Percentiles rank a stretch among this genome's conserved stretches.
phyloP scores from a whole-genome alignment of 2,113 vertebrate genomes.

The Thinocorus orbignyianus region DNA sequence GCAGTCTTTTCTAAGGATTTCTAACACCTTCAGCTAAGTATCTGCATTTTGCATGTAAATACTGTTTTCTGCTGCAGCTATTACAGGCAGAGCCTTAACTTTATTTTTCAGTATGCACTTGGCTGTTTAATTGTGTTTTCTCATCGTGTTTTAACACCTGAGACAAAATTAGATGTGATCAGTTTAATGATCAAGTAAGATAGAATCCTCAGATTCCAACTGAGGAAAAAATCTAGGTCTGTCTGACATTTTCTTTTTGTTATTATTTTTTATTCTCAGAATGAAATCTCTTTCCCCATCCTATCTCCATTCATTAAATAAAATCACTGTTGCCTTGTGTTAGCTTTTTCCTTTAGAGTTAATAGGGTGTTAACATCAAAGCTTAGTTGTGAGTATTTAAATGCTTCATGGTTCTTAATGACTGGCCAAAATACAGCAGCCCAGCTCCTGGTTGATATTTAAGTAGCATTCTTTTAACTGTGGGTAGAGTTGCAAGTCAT shows the following conservation, averaged over 20 bases:
- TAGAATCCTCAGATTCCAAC: background rate
- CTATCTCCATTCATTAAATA: background rate
- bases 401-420: background rate
- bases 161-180: background rate
- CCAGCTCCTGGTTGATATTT: background rate
- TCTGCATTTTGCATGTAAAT: background rate
- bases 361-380: background rate
- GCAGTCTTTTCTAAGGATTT: conserved; percentile 68
- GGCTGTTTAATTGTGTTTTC: background rate
- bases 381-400: conserved; percentile 1
- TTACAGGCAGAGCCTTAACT: background rate
- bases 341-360: background rate
- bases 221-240: background rate
- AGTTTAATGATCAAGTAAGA: background rate
- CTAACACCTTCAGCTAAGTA: background rate
- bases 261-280: background rate
- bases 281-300: background rate
- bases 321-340: background rate
- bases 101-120: background rate
- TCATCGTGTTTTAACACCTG: background rate
- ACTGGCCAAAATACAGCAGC: background rate
- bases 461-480: background rate
- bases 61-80: background rate
- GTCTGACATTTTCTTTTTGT: background rate
- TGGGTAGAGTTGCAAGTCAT: background rate